phyloP scores from a whole-genome alignment of 2,888 invertebrate genomes.

The Microctonus brassicae region DNA sequence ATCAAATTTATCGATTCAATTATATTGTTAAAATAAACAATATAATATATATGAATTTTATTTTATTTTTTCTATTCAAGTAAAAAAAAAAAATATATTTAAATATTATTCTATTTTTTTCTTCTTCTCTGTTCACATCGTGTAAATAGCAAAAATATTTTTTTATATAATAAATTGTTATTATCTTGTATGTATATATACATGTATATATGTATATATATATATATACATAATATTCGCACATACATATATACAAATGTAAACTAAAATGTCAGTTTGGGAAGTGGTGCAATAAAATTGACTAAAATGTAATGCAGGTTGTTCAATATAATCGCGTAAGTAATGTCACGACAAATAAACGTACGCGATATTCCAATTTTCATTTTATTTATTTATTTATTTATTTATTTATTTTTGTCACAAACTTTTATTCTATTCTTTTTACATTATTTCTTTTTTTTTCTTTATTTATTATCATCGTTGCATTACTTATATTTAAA shows the following conservation, averaged over 20 bases:
- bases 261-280: background rate
- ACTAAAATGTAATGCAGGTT: slow-evolving; percentile 42
- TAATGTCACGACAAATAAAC: slow-evolving; percentile 34
- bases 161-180: no score
- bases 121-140: no score
- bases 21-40: background rate
- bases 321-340: slow-evolving; percentile 43
- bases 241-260: no score
- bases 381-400: background rate
- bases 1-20: background rate
- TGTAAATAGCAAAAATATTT: no score
- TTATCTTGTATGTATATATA: no score
- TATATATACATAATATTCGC: no score
- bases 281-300: slow-evolving; percentile 45
- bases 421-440: no score
- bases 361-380: slow-evolving; percentile 5
- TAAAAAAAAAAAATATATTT: no score
- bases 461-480: slow-evolving; percentile 5
- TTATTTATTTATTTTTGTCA: background rate
- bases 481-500: background rate
- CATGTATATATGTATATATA: no score
- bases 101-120: background rate
- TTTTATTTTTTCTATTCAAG: background rate
- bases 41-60: background rate
- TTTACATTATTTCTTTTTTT: background rate